These are phyloP conservation scores for Cataglyphis albicans DNA, from an alignment of 2,888 invertebrate species.

Conservation along the genomic window DNA sequence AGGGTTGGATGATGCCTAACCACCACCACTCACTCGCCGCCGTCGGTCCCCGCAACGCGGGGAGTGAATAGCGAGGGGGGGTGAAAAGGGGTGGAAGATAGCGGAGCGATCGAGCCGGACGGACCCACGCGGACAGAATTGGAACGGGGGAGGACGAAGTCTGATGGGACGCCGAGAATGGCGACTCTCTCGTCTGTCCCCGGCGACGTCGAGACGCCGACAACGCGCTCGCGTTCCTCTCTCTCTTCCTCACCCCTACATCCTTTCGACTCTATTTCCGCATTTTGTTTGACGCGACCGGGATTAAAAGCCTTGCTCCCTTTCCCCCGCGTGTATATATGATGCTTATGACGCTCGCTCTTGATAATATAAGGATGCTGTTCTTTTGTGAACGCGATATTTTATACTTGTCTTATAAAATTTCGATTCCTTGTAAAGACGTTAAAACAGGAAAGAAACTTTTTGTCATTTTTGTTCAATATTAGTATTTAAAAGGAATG, in stretches of 20 bases:
- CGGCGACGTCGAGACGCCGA: slow-evolving; percentile 81
- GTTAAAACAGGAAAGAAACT: background rate
- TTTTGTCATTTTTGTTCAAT: background rate
- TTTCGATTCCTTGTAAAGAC: background rate
- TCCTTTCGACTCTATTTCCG: slow-evolving; percentile 71
- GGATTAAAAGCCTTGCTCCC: slow-evolving; percentile 75
- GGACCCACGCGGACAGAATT: slow-evolving; percentile 49
- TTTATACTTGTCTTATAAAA: background rate
- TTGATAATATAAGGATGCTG: background rate
- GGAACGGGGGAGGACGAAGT: slow-evolving; percentile 65
- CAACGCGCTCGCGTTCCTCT: slow-evolving; percentile 62
- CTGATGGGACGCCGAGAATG: slow-evolving; percentile 75
- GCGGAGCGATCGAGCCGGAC: slow-evolving; percentile 43
- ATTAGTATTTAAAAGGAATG: background rate
- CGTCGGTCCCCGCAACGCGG: slow-evolving; percentile 67
- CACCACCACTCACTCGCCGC: slow-evolving; percentile 23
- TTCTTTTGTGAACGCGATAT: background rate
- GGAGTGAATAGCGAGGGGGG: slow-evolving; percentile 37
- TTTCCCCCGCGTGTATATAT: slow-evolving; percentile 37
- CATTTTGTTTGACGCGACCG: slow-evolving; percentile 77
- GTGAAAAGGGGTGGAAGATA: slow-evolving; percentile 54
- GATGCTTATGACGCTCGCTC: slow-evolving; percentile 37
- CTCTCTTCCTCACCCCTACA: slow-evolving; percentile 48
- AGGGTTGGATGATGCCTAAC: slow-evolving; percentile 70
- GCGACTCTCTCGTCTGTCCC: slow-evolving; percentile 74